phyloP scores from a whole-genome alignment of 2,888 invertebrate genomes.

The Notocelia uddmanniana region DNA sequence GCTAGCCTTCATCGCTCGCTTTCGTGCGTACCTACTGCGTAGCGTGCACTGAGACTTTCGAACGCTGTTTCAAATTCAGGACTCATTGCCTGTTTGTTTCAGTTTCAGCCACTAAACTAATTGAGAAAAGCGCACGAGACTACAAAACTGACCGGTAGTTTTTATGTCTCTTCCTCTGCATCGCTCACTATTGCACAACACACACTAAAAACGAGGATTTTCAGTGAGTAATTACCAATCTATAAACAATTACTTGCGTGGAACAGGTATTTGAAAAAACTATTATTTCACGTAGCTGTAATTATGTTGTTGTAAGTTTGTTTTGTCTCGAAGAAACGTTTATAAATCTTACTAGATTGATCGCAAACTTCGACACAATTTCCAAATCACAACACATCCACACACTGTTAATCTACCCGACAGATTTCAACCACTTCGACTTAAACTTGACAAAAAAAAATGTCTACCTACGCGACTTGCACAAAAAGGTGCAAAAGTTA shows the following conservation, averaged over 20 bases:
- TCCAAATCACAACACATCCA: background rate
- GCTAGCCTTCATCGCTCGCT: too few relatives aligned
- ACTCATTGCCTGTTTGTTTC: background rate
- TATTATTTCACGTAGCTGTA: background rate
- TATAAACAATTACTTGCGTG: too few relatives aligned
- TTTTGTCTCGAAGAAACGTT: too few relatives aligned
- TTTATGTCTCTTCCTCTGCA: conserved; percentile 20
- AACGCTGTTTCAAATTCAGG: background rate
- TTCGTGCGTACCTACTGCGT: too few relatives aligned
- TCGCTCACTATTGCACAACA: background rate
- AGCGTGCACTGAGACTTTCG: too few relatives aligned
- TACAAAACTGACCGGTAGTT: conserved; percentile 14
- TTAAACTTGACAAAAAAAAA: too few relatives aligned
- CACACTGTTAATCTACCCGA: background rate
- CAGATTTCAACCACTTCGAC: background rate
- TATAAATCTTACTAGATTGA: too few relatives aligned
- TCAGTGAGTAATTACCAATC: too few relatives aligned
- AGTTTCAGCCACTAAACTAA: background rate
- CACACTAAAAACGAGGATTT: background rate
- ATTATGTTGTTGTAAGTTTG: too few relatives aligned
- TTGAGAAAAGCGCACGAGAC: background rate
- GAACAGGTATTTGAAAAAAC: background rate
- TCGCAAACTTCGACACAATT: background rate
- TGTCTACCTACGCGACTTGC: background rate
- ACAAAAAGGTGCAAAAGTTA: background rate